A percentile compares a stretch with the other conserved stretches of the same genome.
Evolutionary conservation across 92 coral and sea anemone genomes (phyloP).

Genomic region (Virgularia gustaviana): DNA sequence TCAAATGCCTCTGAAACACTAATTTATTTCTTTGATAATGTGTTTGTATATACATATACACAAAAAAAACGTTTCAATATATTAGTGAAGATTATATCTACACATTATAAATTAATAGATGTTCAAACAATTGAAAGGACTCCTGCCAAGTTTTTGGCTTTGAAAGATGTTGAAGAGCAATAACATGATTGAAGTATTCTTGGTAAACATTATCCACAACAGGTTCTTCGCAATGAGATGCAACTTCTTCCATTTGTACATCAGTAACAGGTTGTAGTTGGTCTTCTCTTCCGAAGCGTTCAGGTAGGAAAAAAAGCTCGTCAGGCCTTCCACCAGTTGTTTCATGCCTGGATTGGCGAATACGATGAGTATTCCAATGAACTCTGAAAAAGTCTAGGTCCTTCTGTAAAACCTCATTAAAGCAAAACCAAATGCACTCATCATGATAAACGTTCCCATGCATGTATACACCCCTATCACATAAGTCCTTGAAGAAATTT

Average conservation of each 20-base stretch:
- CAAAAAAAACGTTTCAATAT: too few species aligned
- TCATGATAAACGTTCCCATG: conserved; percentile 26
- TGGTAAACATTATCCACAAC: conserved; percentile 34
- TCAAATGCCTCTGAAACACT: too few species aligned
- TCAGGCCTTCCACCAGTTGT: conserved; percentile 39
- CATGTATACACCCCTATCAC: conserved; percentile 36
- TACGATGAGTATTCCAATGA: conserved; percentile 48
- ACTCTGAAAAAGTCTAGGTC: conserved; percentile 34
- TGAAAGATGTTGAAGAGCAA: conserved; percentile 17
- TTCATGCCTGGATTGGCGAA: conserved; percentile 38
- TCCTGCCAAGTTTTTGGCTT: conserved; percentile 38
- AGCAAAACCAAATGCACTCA: conserved; percentile 24
- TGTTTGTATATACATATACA: too few species aligned
- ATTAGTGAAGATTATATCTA: conserved; percentile 1
- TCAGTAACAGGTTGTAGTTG: conserved; percentile 29
- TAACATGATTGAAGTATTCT: conserved; percentile 1
- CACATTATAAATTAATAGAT: conserved; percentile 7
- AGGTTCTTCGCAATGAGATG: conserved; percentile 26
- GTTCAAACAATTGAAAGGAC: conserved; percentile 20
- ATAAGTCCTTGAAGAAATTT: conserved; percentile 23
- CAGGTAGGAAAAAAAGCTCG: conserved; percentile 13
- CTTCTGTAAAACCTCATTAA: conserved; percentile 15
- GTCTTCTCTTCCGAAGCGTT: conserved; percentile 38
- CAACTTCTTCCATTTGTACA: conserved; percentile 10
- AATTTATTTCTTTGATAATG: too few species aligned